Conservation (phyloP, 2,888 invertebrate genomes). For the Hyposoter dolosus region DNA sequence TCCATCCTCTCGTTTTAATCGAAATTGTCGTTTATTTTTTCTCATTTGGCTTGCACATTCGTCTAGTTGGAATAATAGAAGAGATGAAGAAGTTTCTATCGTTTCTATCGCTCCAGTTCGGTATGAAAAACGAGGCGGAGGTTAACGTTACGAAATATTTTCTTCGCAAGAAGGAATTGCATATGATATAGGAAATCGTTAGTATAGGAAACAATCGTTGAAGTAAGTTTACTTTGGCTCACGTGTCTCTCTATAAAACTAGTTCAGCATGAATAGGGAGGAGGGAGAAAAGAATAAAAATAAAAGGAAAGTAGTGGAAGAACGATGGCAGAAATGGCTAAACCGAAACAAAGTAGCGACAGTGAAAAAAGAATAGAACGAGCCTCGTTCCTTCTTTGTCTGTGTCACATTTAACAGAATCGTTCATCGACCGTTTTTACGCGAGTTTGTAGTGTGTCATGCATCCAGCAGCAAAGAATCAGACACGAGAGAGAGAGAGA, state of each 20-base stretch:
- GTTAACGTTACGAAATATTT: not conserved
- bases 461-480: conserved; percentile 40
- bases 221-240: conserved; percentile 10
- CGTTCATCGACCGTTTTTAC: conserved; percentile 6
- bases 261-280: not conserved
- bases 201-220: not conserved
- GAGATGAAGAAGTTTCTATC: not conserved
- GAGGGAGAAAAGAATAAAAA: not conserved
- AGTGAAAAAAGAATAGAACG: conserved; percentile 10
- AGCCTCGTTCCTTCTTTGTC: not conserved
- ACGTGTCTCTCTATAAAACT: not conserved
- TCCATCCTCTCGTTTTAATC: not conserved
- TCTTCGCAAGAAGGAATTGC: not conserved
- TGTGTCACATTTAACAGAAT: conserved; percentile 40
- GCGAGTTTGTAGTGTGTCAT: conserved; percentile 40
- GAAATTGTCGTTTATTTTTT: not conserved
- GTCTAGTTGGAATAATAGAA: not conserved
- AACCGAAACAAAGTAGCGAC: not conserved
- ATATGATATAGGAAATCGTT: not conserved
- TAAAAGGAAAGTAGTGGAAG: conserved; percentile 4
- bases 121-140: not conserved
- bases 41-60: not conserved
- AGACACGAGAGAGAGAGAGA: not conserved
- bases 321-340: not conserved
- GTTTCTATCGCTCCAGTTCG: not conserved